A percentile compares a stretch with the other conserved stretches of the same genome.
Evolutionary conservation across 2,113 vertebrate species (phyloP).

Genomic region (Phainopepla nitens): DNA sequence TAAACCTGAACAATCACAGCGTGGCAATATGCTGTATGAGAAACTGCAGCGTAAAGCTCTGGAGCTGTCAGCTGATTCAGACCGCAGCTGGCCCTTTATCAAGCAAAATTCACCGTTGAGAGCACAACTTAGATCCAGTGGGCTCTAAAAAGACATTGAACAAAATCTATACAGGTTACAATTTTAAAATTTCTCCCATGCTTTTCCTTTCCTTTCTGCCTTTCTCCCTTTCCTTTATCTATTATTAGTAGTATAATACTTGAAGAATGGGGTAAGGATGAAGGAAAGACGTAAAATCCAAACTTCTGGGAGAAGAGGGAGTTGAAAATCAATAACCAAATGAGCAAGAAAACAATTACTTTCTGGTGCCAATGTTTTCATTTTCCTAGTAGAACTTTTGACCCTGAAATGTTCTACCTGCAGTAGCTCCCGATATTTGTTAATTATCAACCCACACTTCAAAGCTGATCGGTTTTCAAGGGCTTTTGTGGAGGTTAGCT

Average conservation of each 20-base stretch:
- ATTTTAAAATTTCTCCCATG: not conserved
- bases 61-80: not conserved
- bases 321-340: slow-evolving; percentile 32
- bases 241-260: not conserved
- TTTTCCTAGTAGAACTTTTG: slow-evolving; percentile 50
- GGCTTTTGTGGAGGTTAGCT: slow-evolving; percentile 50
- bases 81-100: not conserved
- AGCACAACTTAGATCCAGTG: not conserved
- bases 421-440: slow-evolving; percentile 49
- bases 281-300: not conserved
- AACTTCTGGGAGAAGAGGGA: not conserved
- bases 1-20: not conserved
- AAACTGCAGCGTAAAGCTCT: not conserved
- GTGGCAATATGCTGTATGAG: not conserved
- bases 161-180: not conserved
- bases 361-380: slow-evolving; percentile 32
- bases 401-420: slow-evolving; percentile 57
- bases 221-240: not conserved
- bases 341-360: slow-evolving; percentile 53
- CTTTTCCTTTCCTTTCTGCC: not conserved
- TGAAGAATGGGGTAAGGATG: not conserved
- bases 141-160: not conserved
- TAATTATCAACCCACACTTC: slow-evolving; percentile 56
- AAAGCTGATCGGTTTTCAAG: slow-evolving; percentile 40
- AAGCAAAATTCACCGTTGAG: not conserved